Evolutionary conservation across 2,113 vertebrate genomes (phyloP).

Genomic region (Nettapus auritus): DNA sequence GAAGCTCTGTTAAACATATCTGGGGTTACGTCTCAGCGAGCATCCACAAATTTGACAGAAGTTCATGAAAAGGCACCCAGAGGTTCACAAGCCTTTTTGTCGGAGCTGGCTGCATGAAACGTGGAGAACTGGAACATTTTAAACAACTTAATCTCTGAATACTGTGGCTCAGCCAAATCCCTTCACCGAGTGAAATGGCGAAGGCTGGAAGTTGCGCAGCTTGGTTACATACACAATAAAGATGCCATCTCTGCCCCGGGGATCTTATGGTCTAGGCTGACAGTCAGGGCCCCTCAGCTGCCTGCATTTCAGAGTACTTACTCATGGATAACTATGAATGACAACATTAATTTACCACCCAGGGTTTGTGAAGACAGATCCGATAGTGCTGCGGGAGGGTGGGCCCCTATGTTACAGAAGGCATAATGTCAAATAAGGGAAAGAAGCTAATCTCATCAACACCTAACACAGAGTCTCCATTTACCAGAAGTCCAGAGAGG

Average conservation of each 20-base stretch:
- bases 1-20: background rate
- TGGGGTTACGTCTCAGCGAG: background rate
- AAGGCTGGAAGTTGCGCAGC: background rate
- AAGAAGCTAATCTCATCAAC: slow-evolving; percentile 26
- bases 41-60: background rate
- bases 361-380: slow-evolving; percentile 33
- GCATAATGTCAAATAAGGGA: background rate
- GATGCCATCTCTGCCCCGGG: slow-evolving; percentile 25
- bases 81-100: background rate
- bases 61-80: background rate
- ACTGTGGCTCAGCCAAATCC: background rate
- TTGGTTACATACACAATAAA: background rate
- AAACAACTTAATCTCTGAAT: background rate
- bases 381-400: slow-evolving; percentile 23
- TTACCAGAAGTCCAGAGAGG: background rate
- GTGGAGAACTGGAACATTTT: background rate
- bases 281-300: background rate
- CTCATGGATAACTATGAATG: slow-evolving; percentile 42
- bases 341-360: slow-evolving; percentile 65
- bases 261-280: slow-evolving; percentile 37
- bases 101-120: background rate
- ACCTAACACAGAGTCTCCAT: slow-evolving; percentile 12
- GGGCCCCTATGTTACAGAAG: background rate
- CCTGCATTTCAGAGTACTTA: slow-evolving; percentile 57
- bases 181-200: background rate